phyloP scores from a whole-genome alignment of 2,888 invertebrate species.

The Diplolepis rosae region DNA sequence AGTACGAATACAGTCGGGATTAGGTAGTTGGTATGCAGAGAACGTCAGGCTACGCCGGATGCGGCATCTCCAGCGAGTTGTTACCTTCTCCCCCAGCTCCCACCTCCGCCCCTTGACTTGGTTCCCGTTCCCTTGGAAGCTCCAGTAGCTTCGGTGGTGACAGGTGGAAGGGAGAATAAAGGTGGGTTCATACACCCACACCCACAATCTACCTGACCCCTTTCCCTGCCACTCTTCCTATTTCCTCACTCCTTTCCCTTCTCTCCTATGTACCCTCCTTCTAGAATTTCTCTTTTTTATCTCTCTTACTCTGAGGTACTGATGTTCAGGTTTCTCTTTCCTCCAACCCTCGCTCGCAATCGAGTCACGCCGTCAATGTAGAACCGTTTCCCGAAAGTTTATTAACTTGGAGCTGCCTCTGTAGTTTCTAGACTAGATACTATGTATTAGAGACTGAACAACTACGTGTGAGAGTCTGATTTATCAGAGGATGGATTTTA shows the following conservation, averaged over 20 bases:
- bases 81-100: conserved; percentile 56
- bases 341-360: conserved; percentile 43
- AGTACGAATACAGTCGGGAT: conserved; percentile 61
- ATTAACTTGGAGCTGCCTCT: conserved; percentile 49
- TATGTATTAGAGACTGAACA: neutral
- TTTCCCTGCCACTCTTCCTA: conserved; percentile 41
- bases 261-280: conserved; percentile 32
- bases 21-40: conserved; percentile 69
- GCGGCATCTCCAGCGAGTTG: conserved; percentile 69
- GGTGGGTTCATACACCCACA: conserved; percentile 41
- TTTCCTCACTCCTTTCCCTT: conserved; percentile 35
- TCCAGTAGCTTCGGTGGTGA: conserved; percentile 38
- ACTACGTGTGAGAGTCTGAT: neutral
- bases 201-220: conserved; percentile 39
- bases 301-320: conserved; percentile 29
- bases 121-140: conserved; percentile 8
- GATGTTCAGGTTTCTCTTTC: conserved; percentile 40
- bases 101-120: conserved; percentile 27
- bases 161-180: conserved; percentile 43
- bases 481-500: neutral
- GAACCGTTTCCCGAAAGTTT: conserved; percentile 53
- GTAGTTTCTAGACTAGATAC: neutral
- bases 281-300: conserved; percentile 24
- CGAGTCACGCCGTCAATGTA: conserved; percentile 45
- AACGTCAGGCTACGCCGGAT: conserved; percentile 66